Evolutionary conservation across 2,888 invertebrate genomes (phyloP), one percentile per base, ranked within the genome.

Genomic region (Lithosia quadra): DNA sequence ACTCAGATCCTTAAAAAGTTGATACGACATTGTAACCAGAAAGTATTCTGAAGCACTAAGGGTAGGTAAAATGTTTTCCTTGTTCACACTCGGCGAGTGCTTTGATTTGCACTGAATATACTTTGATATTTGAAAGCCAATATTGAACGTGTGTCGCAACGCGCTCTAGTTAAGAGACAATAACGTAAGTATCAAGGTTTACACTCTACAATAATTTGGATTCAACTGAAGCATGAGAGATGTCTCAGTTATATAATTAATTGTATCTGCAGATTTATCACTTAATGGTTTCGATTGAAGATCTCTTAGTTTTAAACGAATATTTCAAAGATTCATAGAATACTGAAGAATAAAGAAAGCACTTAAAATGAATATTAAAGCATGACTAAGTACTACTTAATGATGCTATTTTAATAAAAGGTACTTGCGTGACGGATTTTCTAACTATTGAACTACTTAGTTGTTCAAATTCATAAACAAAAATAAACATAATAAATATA

Each of bases 1-100:
- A 65, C 49, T 33, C 33, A 58, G 11, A 28, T 74, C 63, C 78
- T 72, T 55, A 66, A 71, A 79, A 84, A 86, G 78, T 84, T 86
- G 80, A 78, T 43, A 18, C 24, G 24, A 61, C 22, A 39, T 43
- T 61, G 22, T 43, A 8, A 43, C 24, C n/a, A 79, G 73, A 78
- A 73, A 83, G 82, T 78, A 76, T 60, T 69, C 70, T 73, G 72
- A 68, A 67, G 67, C 75, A 72, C 74, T 79, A 74, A 74, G 76
- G 8, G 49, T n/a, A 49, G 82, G 79, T 86, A 87, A 87, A 86
- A 88, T 86, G 81, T 86, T 88, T 87, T 84, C 83, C 85, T 78
- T 86, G 87, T 87, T 84, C 82, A 71, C 78, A 76, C 72, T 63
- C 76, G 72, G 69, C 75, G 73, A 75, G 73, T 63, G 67, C 76